Evolutionary conservation across 2,888 invertebrate genomes (phyloP), one percentile per base, ranked within the genome.

Genomic region (Rhamphomyia laevipes): DNA sequence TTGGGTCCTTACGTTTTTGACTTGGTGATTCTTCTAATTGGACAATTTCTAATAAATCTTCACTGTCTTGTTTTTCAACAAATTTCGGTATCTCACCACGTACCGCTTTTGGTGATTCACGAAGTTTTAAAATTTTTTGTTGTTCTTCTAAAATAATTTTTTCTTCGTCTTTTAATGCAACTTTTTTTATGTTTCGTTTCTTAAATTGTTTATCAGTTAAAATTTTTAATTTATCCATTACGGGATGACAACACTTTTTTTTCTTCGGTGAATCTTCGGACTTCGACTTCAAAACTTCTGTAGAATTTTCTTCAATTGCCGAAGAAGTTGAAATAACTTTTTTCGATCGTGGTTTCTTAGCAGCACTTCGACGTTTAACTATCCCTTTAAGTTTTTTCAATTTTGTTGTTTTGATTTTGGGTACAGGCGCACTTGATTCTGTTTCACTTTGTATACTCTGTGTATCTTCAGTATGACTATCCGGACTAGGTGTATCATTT

Each of bases 201-300:
- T 58, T 77, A 72, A 65, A 77, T 63, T 58, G 78, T 71, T 77
- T 76, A 57, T 80, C 80, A 16, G 80, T 80, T 67, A 80, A 73
- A 56, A 76, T 77, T 64, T 77, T 79, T 18, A 80, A 72, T 68
- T 80, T 80, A 62, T 80, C 78, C 56, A 80, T 80, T 49, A 80
- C 71, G 27, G 80, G 78, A 61, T 77, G 77, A 62, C 79, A 77
- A 44, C 54, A 49, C 63, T 74, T 74, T 23, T 73, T 73, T 65
- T 74, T 75, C 56, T 73, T 71, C 62, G 74, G 74, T 43, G 73
- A 68, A 21, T 72, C 41, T 38, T 38, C 38, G 2, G 38, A 17
- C 10, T 13, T n/a, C 1, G 12, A n/a, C 5, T 35, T n/a, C 4
- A n/a, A 2, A n/a, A 2, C n/a, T n/a, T n/a, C 38, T 4, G 38